Conservation (phyloP, 35 echinoderm and acorn worm genomes). For the Ophioderma brevispina region DNA sequence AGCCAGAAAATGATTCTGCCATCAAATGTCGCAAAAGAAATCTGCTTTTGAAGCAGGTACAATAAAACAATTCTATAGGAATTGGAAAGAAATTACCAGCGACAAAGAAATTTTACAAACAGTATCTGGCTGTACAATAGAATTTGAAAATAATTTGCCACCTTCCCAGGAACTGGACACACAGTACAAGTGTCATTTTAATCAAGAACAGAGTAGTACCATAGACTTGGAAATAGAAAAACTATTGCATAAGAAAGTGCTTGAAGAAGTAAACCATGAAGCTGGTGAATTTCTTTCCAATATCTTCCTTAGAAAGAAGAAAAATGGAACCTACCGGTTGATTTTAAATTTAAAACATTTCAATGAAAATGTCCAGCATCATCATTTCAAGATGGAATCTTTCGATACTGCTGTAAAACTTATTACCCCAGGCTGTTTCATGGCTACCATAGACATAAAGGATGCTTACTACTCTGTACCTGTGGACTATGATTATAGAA, state of each 20-base stretch:
- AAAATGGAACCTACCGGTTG: constrained; percentile 60
- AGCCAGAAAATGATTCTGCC: too few species aligned
- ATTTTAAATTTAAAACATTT: constrained; percentile 58
- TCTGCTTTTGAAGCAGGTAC: too few species aligned
- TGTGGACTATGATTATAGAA: constrained; percentile 27
- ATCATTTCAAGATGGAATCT: constrained; percentile 67
- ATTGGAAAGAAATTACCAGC: constrained; percentile 12
- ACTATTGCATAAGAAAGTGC: constrained; percentile 14
- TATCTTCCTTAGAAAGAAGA: constrained; percentile 50
- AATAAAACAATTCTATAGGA: too few species aligned
- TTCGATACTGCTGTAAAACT: constrained; percentile 9
- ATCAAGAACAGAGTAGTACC: neutral
- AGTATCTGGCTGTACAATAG: constrained; percentile 34
- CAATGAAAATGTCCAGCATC: constrained; percentile 29
- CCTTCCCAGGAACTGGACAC: neutral
- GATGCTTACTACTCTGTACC: constrained; percentile 55
- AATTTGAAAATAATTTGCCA: neutral
- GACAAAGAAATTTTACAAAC: constrained; percentile 28
- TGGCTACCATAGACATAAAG: constrained; percentile 48
- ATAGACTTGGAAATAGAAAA: constrained; percentile 30
- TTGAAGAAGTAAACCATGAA: constrained; percentile 18
- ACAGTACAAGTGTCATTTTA: constrained; percentile 18
- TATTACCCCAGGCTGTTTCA: neutral
- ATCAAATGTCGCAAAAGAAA: too few species aligned
- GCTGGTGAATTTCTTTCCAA: constrained; percentile 60